Base-by-base conservation (phyloP, 92 coral and sea anemone genomes). In the Phymanthus crucifer region DNA sequence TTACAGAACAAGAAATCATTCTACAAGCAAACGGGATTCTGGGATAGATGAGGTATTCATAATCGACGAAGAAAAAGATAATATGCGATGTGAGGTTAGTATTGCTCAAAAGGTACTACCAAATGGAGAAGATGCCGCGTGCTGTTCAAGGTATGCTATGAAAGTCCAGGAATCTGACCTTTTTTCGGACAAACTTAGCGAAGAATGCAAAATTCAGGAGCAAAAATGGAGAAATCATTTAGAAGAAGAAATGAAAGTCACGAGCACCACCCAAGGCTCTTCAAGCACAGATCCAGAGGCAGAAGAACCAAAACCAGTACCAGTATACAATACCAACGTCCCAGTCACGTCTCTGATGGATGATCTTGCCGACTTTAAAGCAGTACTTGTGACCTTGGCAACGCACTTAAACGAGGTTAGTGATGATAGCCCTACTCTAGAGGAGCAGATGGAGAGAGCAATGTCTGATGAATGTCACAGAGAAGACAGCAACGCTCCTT, bases 361-460 rank as follows among this genome's bases (percentile, higher is more conserved):
- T 4, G 81, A 61, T 64, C 81, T 77, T 37, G 33, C 40, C 3
- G 73, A 77, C 2, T 77, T 77, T 77, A 61, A 64, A 64, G 21
- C 56, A n/a, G 37, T 43, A 3, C 57, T 77, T 17, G 40, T 77
- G 3, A n/a, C 72, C 40, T 77, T 77, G 32, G 81, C 81, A 64
- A 77, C 69, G 45, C 23, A 26, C 46, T 27, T 77, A 26, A 16
- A 61, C 56, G 70, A 61, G 68, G 81, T 31, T 64, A 72, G 16
- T 31, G 48, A 23, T 27, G 72, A 77, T 27, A 18, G 17, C 27
- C 11, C 33, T 1, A 37, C n/a, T 34, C 23, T 77, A 18, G 52
- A 61, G 33, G 23, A 77, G 0, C 57, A 37, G 18, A 10, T 40
- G 4, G 17, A 36, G n/a, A 23, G 11, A 18, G 10, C 61, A 1